phyloP scores from a whole-genome alignment of 1,140 invertebrate species.

The Drosophila punjabiensis region DNA sequence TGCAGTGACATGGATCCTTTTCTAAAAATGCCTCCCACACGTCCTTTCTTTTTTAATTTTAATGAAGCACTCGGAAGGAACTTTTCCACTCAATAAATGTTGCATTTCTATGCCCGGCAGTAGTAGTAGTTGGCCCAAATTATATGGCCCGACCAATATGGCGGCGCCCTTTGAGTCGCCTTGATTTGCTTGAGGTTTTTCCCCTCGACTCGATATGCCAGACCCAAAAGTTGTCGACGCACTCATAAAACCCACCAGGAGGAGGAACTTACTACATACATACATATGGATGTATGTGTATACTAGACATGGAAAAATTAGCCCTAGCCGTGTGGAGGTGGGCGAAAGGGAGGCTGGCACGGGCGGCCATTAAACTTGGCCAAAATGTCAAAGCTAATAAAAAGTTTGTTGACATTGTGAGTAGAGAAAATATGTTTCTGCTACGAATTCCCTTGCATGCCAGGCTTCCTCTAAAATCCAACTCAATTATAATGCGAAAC shows the following conservation, averaged over 20 bases:
- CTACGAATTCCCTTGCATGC: not conserved
- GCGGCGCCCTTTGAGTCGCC: slow-evolving; percentile 31
- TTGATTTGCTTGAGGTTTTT: slow-evolving; percentile 36
- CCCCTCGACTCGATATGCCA: not conserved
- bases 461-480: slow-evolving; percentile 13
- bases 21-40: slow-evolving; percentile 5
- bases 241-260: slow-evolving; percentile 34
- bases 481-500: slow-evolving; percentile 43
- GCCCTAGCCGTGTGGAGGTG: slow-evolving; percentile 5
- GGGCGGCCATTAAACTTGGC: slow-evolving; percentile 48
- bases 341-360: slow-evolving; percentile 9
- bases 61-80: slow-evolving; percentile 36
- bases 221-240: slow-evolving; percentile 37
- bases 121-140: slow-evolving; percentile 32
- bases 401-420: slow-evolving; percentile 53
- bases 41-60: slow-evolving; percentile 33
- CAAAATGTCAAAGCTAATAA: slow-evolving; percentile 54
- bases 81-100: slow-evolving; percentile 28
- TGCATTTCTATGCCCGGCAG: slow-evolving; percentile 29
- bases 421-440: slow-evolving; percentile 19
- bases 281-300: not conserved
- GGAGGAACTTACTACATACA: slow-evolving; percentile 9
- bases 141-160: slow-evolving; percentile 17
- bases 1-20: not conserved
- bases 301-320: slow-evolving; percentile 36